Conservation (phyloP, 2,797 vertebrate genomes). For the Chaenodraco wilsoni region DNA sequence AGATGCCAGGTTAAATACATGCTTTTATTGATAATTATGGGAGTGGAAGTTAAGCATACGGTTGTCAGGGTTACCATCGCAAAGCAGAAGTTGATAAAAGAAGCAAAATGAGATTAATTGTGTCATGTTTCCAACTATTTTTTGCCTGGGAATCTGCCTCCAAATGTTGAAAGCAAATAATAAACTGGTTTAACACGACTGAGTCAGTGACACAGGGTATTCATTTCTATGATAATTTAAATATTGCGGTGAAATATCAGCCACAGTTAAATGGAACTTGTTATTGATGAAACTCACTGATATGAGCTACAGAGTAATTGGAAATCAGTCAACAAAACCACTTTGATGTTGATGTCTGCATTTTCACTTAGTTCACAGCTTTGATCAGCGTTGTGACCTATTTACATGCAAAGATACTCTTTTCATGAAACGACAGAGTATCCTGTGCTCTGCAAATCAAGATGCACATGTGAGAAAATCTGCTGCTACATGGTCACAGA, state of each 20-base stretch:
- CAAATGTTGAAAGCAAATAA: not conserved
- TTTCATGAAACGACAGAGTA: no score
- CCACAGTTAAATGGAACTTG: not conserved
- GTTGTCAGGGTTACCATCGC: not conserved
- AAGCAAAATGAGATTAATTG: no score
- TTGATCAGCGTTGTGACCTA: not conserved
- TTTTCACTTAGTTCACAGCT: not conserved
- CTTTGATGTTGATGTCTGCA: not conserved
- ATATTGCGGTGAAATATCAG: not conserved
- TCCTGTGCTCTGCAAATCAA: slow-evolving; percentile 8
- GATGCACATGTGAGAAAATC: not conserved
- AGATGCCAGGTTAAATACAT: slow-evolving; percentile 6
- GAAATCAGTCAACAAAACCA: slow-evolving; percentile 30
- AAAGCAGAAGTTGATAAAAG: not conserved
- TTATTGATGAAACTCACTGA: slow-evolving; percentile 2
- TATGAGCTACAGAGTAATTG: not conserved
- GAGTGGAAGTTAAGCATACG: not conserved
- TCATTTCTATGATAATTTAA: not conserved
- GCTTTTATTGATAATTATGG: not conserved
- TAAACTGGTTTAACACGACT: not conserved
- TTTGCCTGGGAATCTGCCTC: not conserved
- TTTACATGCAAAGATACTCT: not conserved
- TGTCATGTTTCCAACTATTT: not conserved
- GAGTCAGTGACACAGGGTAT: not conserved
- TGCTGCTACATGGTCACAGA: not conserved